Conservation (phyloP, 2,113 vertebrate species). For the Chamaea fasciata region DNA sequence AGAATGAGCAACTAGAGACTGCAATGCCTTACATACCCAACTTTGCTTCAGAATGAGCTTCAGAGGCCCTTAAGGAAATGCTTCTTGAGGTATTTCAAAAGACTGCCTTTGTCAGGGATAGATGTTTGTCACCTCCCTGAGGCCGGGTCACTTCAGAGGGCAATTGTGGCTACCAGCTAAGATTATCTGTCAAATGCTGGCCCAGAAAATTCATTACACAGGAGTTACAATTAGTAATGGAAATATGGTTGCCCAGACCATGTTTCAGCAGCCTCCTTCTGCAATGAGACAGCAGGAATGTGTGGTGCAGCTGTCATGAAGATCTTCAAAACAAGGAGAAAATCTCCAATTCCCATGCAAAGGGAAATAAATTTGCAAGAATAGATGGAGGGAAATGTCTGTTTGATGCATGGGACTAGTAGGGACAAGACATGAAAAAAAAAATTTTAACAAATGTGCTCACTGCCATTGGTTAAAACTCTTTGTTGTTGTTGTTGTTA, state of each 20-base stretch:
- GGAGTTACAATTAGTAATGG: background rate
- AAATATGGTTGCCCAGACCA: background rate
- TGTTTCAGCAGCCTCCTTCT: background rate
- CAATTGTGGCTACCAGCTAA: background rate
- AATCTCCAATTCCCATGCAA: background rate
- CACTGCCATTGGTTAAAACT: background rate
- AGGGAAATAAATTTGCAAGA: background rate
- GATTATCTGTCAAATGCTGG: background rate
- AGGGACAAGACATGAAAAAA: background rate
- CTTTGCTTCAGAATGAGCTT: background rate
- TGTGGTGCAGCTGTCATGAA: rapidly evolving
- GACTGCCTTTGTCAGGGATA: background rate
- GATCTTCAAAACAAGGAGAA: background rate
- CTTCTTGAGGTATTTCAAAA: background rate
- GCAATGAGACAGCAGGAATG: rapidly evolving
- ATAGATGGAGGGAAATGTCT: background rate
- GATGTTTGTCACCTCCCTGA: background rate
- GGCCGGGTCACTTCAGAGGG: background rate
- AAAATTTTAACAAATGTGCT: background rate
- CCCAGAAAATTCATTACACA: background rate
- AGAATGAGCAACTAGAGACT: background rate
- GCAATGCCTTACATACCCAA: background rate
- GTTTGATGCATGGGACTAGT: background rate
- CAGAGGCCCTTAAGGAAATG: background rate
- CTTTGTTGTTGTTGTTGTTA: background rate